These are phyloP conservation scores for Drosophila parabipectinata DNA, from an alignment of 1,140 invertebrate species.

Conservation along the genomic window DNA sequence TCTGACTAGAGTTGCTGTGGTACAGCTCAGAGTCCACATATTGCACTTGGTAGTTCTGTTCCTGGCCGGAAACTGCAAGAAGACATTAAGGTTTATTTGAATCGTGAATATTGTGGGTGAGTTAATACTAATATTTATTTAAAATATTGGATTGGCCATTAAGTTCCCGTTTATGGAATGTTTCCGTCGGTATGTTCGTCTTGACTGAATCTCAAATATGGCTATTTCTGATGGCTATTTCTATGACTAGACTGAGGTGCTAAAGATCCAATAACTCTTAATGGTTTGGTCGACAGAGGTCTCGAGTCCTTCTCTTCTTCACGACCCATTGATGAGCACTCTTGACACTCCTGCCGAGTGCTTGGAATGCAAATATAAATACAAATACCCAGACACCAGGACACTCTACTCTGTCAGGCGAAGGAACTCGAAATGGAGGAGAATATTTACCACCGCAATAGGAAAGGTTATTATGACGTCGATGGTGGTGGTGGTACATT, in stretches of 20 bases:
- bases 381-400: neutral
- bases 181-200: no score
- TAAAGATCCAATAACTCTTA: no score
- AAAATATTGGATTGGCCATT: no score
- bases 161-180: no score
- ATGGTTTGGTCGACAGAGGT: conserved; percentile 1
- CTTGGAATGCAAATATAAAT: neutral
- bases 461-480: conserved; percentile 82
- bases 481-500: conserved; percentile 77
- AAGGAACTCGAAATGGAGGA: neutral
- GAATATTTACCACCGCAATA: conserved; percentile 83
- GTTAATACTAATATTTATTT: no score
- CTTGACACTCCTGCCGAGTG: conserved; percentile 52
- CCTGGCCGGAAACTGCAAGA: conserved; percentile 84
- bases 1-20: conserved; percentile 85
- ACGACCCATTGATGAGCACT: conserved; percentile 24
- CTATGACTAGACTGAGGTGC: no score
- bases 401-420: neutral
- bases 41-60: conserved; percentile 88
- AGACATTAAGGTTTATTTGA: neutral
- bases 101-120: neutral
- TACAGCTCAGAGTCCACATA: conserved; percentile 88
- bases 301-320: conserved; percentile 1
- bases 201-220: no score
- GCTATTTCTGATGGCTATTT: no score